Evolutionary conservation across 2,888 invertebrate species (phyloP).

Genomic region (Tetheella fluctuosa): DNA sequence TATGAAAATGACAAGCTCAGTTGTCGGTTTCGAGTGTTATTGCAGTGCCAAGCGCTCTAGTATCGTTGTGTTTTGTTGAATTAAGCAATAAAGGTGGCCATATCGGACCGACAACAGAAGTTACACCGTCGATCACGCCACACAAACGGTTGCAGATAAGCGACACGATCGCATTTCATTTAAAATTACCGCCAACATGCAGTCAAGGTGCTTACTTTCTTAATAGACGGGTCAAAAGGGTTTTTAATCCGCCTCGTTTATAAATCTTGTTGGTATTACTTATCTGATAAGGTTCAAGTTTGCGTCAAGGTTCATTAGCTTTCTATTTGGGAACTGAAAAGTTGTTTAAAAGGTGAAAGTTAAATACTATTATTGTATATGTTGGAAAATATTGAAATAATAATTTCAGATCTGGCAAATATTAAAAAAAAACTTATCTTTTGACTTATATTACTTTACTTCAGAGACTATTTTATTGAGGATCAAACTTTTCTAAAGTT

Average conservation of each 20-base stretch:
- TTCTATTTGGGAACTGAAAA: neutral
- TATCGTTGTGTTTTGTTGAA: slow-evolving; percentile 17
- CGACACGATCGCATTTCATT: slow-evolving; percentile 42
- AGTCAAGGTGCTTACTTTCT: slow-evolving; percentile 25
- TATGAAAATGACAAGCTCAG: slow-evolving; percentile 24
- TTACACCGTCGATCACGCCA: slow-evolving; percentile 42
- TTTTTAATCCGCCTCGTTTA: slow-evolving; percentile 11
- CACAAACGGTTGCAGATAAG: slow-evolving; percentile 42
- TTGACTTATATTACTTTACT: too few relatives aligned
- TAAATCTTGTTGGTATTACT: slow-evolving; percentile 12
- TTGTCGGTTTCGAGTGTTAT: slow-evolving; percentile 9
- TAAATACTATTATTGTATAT: slow-evolving; percentile 19
- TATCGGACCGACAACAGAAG: slow-evolving; percentile 28
- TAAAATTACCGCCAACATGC: slow-evolving; percentile 29
- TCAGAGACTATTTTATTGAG: too few relatives aligned
- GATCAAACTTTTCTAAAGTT: too few relatives aligned
- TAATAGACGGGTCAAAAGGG: slow-evolving; percentile 19
- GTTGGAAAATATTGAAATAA: too few relatives aligned
- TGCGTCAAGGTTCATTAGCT: slow-evolving; percentile 13
- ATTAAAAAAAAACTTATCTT: too few relatives aligned
- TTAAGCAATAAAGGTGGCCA: slow-evolving; percentile 47
- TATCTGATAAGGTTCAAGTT: slow-evolving; percentile 14
- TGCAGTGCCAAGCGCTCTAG: slow-evolving; percentile 13
- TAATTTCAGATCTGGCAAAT: too few relatives aligned
- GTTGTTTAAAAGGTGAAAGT: neutral